Evolutionary conservation across 2,797 vertebrate genomes (phyloP), one percentile per base, ranked within the genome.

Genomic region (Mareca strepera): DNA sequence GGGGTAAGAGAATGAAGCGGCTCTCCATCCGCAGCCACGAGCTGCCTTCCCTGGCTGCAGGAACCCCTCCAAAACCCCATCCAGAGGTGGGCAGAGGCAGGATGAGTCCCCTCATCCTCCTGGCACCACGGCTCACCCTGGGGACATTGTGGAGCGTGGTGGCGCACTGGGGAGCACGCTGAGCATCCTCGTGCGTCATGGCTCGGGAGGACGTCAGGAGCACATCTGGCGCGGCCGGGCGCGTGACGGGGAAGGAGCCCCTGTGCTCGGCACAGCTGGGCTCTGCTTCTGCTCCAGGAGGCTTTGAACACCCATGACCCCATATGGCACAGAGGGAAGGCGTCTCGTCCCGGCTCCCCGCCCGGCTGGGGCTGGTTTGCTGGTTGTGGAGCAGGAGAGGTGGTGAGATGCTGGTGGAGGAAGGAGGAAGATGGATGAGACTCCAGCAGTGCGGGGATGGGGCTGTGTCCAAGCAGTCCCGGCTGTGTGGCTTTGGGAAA

Each of bases 181-280:
- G 0, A 0, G 14, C 39, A 43, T 76, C n/a, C 26, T 20, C 0
- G 0, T 82, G 87, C 1, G 7, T 85, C 94, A 89, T 35, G 41
- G 3, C 1, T 0, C 31, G 7, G 1, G 1, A 37, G 60, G 48
- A 92, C 4, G 2, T 85, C 86, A 92, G 92, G 72, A 93, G 12
- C 52, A 74, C 92, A 95, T 94, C 92, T 96, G 96, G 86, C 0
- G 1, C 1, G 1, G 59, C 75, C 3, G 1, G 2, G 21, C 0
- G 3, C 3, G 31, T 80, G 92, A 20, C 1, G 4, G 43, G 48
- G 88, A 88, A 48, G 79, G 68, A 39, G 17, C 56, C 68, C 48
- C 64, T 0, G 0, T 43, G 78, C 83, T 92, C 7, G 0, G 70
- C 86, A 74, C 81, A 85, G 89, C 89, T 80, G 94, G 39, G 16